Evolutionary conservation across 2,797 vertebrate species (phyloP).

Genomic region (Cirrhinus mrigala): DNA sequence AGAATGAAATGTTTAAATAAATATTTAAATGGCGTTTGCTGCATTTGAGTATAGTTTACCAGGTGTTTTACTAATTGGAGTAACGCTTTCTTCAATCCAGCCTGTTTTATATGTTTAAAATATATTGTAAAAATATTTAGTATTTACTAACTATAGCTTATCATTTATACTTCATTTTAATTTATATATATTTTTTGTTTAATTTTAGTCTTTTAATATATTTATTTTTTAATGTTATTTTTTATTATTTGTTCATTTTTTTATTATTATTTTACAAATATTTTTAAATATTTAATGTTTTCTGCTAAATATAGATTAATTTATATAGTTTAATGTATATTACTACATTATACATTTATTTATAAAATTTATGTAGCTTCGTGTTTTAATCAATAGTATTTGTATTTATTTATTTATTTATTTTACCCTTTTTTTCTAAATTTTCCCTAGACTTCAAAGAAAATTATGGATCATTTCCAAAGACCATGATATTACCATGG

Average conservation of each 20-base stretch:
- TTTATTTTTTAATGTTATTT: not conserved
- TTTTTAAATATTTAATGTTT: too few relatives aligned
- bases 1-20: slow-evolving; percentile 4
- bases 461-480: not conserved
- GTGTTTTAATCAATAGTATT: too few relatives aligned
- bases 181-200: too few relatives aligned
- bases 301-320: too few relatives aligned
- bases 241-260: not conserved
- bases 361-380: not conserved
- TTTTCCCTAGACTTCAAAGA: too few relatives aligned
- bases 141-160: not conserved
- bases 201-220: not conserved
- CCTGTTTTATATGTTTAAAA: not conserved
- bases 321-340: not conserved
- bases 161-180: too few relatives aligned
- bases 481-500: not conserved
- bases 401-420: too few relatives aligned
- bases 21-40: slow-evolving; percentile 13
- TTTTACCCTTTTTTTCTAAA: too few relatives aligned
- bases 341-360: not conserved
- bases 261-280: not conserved
- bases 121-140: not conserved
- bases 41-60: not conserved
- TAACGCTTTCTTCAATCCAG: not conserved
- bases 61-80: not conserved